Conservation (phyloP, 1,140 invertebrate genomes). For the Drosophila neocordata region DNA sequence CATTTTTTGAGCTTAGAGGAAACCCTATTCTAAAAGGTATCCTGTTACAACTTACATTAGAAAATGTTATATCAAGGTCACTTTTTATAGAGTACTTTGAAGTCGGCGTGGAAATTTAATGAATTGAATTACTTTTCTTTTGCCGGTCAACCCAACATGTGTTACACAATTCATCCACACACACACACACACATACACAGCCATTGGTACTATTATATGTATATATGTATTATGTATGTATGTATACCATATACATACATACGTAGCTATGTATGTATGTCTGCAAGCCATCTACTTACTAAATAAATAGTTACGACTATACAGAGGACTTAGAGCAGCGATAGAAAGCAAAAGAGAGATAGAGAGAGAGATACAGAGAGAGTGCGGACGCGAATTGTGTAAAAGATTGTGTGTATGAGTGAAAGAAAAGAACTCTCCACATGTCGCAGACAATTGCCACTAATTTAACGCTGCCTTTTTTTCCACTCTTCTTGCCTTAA, state of each 20-base stretch:
- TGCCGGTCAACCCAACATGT: conserved; percentile 1
- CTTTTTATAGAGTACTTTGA: neutral
- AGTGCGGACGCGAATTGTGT: neutral
- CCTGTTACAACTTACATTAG: no score
- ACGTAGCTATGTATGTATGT: conserved; percentile 42
- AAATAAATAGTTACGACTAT: conserved; percentile 74
- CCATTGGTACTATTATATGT: neutral
- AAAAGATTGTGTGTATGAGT: conserved; percentile 1
- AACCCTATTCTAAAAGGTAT: no score
- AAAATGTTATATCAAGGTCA: no score
- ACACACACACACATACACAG: neutral
- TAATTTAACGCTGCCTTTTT: conserved; percentile 74
- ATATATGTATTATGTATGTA: conserved; percentile 35
- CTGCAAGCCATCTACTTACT: conserved; percentile 43
- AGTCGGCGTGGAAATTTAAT: neutral
- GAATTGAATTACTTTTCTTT: neutral
- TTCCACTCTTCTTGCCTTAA: conserved; percentile 71
- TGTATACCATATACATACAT: conserved; percentile 19
- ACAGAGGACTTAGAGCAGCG: conserved; percentile 9
- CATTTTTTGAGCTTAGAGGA: no score
- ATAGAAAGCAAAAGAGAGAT: neutral
- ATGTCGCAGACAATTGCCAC: conserved; percentile 79
- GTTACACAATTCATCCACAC: neutral
- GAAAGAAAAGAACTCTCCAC: conserved; percentile 41
- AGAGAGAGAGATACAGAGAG: neutral